Percentiles rank a stretch among this genome's conserved stretches.
These are phyloP conservation scores for Phasianus colchicus DNA, from an alignment of 2,113 vertebrate genomes.

Conservation along the genomic window DNA sequence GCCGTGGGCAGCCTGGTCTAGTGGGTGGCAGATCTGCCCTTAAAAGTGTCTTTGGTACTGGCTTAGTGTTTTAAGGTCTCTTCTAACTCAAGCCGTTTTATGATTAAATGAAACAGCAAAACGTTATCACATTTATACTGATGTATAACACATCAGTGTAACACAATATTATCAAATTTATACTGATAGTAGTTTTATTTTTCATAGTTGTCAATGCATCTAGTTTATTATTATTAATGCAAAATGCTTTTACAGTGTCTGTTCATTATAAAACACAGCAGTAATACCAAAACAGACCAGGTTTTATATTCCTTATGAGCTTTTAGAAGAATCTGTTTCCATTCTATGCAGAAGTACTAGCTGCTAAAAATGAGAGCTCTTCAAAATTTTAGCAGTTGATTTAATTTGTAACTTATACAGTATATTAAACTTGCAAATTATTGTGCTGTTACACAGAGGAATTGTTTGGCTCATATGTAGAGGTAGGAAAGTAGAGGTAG, in stretches of 20 bases:
- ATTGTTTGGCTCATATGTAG: accelerated
- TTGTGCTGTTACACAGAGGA: not conserved
- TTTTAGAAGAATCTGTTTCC: not conserved
- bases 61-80: too few relatives aligned
- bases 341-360: not conserved
- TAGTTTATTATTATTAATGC: not conserved
- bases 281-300: not conserved
- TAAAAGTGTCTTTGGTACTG: too few relatives aligned
- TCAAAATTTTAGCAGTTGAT: slow-evolving; percentile 7
- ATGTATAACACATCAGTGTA: not conserved
- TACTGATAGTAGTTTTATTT: not conserved
- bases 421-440: slow-evolving; percentile 26
- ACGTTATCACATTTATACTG: not conserved
- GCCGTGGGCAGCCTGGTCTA: too few relatives aligned
- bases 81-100: too few relatives aligned
- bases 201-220: not conserved
- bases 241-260: not conserved
- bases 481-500: not conserved
- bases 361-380: slow-evolving; percentile 25
- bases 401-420: not conserved
- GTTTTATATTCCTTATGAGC: not conserved
- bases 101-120: not conserved
- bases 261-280: not conserved
- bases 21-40: too few relatives aligned
- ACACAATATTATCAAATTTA: not conserved